Evolutionary conservation across 2,113 vertebrate species (phyloP).

Genomic region (Ia io): DNA sequence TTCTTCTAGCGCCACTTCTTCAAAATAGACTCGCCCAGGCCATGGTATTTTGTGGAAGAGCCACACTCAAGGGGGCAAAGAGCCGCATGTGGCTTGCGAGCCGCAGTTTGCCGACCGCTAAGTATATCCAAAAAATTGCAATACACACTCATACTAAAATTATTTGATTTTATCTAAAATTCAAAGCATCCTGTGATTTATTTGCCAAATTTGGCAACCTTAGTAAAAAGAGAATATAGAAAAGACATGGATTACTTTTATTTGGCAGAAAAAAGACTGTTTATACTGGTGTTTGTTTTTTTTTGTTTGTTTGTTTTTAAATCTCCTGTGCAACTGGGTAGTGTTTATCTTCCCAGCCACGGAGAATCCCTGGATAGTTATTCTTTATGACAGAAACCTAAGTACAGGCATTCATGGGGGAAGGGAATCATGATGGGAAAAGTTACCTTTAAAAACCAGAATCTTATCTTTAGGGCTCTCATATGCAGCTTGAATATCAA

Average conservation of each 20-base stretch:
- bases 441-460: slow-evolving; percentile 85
- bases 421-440: not conserved
- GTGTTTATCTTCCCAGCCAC: not conserved
- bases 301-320: not conserved
- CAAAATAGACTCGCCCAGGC: too few species aligned
- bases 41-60: too few species aligned
- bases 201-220: not conserved
- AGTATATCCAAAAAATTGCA: not conserved
- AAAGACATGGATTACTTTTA: not conserved
- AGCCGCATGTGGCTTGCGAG: too few species aligned
- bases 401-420: not conserved
- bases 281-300: not conserved
- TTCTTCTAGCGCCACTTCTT: too few species aligned
- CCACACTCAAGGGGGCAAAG: too few species aligned
- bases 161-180: not conserved
- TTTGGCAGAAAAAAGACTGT: not conserved
- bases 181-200: not conserved
- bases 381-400: not conserved
- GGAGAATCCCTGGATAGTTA: not conserved
- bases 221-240: not conserved
- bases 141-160: not conserved
- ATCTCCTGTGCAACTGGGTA: not conserved
- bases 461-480: slow-evolving; percentile 82
- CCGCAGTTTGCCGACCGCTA: too few species aligned
- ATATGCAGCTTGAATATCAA: slow-evolving; percentile 88